Evolutionary conservation across 92 coral and sea anemone genomes (phyloP).

Genomic region (Porites rus): DNA sequence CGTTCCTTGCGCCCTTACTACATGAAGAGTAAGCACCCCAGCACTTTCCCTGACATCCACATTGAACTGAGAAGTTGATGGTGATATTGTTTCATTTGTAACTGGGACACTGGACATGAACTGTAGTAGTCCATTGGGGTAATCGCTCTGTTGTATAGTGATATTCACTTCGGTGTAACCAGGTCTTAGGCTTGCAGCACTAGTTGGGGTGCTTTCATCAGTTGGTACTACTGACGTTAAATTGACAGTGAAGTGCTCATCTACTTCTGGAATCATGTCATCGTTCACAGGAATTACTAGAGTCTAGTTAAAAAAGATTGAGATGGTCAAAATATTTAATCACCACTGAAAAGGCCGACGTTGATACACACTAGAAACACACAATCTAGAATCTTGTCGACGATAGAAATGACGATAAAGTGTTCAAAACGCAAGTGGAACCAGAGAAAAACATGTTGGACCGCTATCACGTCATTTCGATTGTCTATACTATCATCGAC

Average conservation of each 20-base stretch:
- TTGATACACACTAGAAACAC: no score
- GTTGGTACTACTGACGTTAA: conserved; percentile 77
- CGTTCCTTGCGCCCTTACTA: conserved; percentile 88
- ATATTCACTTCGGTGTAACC: conserved; percentile 78
- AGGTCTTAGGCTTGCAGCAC: conserved; percentile 90
- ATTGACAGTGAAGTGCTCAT: conserved; percentile 74
- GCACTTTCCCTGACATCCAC: conserved; percentile 81
- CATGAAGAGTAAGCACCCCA: conserved; percentile 68
- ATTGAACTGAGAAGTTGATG: conserved; percentile 59
- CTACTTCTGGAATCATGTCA: conserved; percentile 83
- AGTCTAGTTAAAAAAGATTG: conserved; percentile 6
- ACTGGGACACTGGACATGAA: conserved; percentile 75
- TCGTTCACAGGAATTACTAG: conserved; percentile 67
- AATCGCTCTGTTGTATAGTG: conserved; percentile 82
- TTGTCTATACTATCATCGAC: no score
- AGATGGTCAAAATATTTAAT: no score
- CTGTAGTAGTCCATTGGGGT: conserved; percentile 93
- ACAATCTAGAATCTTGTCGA: no score
- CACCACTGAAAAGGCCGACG: no score
- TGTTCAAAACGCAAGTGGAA: no score
- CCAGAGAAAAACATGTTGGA: no score
- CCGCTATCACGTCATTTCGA: no score
- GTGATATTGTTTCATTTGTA: conserved; percentile 66
- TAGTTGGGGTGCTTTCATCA: conserved; percentile 91
- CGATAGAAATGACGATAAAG: no score